phyloP scores from a whole-genome alignment of 2,113 vertebrate species.

The Cavia aperea region DNA sequence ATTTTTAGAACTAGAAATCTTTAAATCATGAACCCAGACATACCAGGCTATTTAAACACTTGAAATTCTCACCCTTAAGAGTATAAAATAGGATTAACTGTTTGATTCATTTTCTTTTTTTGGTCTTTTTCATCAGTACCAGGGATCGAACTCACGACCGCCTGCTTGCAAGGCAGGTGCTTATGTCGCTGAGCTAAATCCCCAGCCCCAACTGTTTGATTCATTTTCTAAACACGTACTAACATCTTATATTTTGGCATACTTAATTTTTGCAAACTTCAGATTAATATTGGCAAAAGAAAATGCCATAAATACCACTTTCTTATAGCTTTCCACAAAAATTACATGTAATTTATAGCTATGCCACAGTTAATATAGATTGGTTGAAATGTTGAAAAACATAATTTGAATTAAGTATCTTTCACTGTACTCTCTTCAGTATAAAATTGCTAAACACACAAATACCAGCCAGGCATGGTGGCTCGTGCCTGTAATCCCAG shows the following conservation, averaged over 20 bases:
- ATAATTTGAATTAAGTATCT: constrained; percentile 20
- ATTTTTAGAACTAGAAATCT: background rate
- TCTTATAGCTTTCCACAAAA: constrained; percentile 3
- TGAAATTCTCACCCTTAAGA: constrained; percentile 27
- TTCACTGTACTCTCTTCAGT: background rate
- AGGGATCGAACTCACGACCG: too few species aligned
- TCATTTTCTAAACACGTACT: background rate
- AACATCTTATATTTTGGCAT: background rate
- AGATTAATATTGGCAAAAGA: constrained; percentile 11
- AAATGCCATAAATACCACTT: background rate
- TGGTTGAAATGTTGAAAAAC: background rate
- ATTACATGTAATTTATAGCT: background rate
- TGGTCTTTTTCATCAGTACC: too few species aligned
- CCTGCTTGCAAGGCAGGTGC: too few species aligned
- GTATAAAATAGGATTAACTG: background rate
- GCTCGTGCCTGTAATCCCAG: too few species aligned
- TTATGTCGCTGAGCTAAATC: too few species aligned
- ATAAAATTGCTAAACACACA: constrained; percentile 9
- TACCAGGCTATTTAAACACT: constrained; percentile 1
- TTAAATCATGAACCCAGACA: background rate
- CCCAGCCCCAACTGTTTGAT: background rate
- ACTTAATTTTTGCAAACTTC: constrained; percentile 29
- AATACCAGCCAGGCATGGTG: background rate
- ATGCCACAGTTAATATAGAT: background rate
- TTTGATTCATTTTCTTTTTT: background rate